Conservation (phyloP, 2,113 vertebrate species). For the Cavia aperea region DNA sequence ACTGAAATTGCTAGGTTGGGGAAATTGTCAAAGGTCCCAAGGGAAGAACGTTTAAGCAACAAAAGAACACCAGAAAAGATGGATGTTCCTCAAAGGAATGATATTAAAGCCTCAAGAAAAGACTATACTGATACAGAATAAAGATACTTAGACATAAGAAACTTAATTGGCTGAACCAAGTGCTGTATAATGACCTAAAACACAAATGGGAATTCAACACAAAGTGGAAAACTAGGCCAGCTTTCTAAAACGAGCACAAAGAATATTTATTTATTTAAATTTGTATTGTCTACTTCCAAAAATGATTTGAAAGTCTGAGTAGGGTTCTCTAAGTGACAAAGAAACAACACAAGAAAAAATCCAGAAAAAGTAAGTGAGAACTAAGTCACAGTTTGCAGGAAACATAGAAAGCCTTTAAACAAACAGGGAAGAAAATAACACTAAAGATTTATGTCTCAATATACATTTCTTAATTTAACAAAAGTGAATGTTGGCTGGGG, state of each 20-base stretch:
- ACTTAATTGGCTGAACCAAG: conserved; percentile 63
- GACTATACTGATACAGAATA: conserved; percentile 55
- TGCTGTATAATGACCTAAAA: conserved; percentile 62
- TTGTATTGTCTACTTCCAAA: conserved; percentile 47
- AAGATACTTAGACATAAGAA: conserved; percentile 59
- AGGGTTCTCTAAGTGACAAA: conserved; percentile 24
- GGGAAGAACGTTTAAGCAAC: conserved; percentile 66
- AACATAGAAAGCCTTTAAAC: conserved; percentile 13
- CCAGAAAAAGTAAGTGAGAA: not conserved
- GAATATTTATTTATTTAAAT: conserved; percentile 59
- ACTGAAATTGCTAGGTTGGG: conserved; percentile 55
- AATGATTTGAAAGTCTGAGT: conserved; percentile 27
- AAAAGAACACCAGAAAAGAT: conserved; percentile 64
- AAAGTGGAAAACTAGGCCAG: conserved; percentile 63
- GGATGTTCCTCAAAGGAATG: conserved; percentile 65
- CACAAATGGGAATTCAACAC: conserved; percentile 64
- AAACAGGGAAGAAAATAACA: not conserved
- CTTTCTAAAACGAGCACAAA: conserved; percentile 58
- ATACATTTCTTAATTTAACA: not conserved
- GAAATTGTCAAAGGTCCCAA: conserved; percentile 57
- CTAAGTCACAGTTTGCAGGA: not conserved
- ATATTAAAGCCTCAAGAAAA: conserved; percentile 64
- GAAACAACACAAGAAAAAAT: conserved; percentile 17
- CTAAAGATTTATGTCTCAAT: not conserved
- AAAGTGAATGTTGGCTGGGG: not conserved